Evolutionary conservation across 2,797 vertebrate species (phyloP).

Genomic region (Atherinosoma microstoma): DNA sequence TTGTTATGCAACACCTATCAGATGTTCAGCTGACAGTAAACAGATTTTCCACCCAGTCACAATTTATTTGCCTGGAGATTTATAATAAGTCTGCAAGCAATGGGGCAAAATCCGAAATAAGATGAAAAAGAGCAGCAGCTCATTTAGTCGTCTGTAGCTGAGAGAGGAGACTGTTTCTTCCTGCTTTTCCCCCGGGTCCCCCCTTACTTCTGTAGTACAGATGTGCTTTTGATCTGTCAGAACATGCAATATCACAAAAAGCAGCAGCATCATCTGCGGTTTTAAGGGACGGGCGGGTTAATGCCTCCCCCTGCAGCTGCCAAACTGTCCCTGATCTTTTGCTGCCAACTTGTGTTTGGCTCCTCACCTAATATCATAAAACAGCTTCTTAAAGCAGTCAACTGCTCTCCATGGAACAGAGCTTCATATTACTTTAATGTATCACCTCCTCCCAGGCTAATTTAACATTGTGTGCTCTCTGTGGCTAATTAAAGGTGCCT

Average conservation of each 20-base stretch:
- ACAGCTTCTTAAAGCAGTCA: slow-evolving; percentile 21
- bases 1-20: not conserved
- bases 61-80: slow-evolving; percentile 5
- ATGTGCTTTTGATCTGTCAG: slow-evolving; percentile 11
- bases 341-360: slow-evolving; percentile 34
- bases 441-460: slow-evolving; percentile 19
- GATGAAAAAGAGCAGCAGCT: slow-evolving; percentile 33
- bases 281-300: not conserved
- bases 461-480: slow-evolving; percentile 27
- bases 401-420: slow-evolving; percentile 5
- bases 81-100: slow-evolving; percentile 23
- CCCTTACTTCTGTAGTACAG: slow-evolving; percentile 1
- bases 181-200: not conserved
- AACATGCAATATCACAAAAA: not conserved
- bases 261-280: slow-evolving; percentile 1
- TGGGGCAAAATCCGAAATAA: not conserved
- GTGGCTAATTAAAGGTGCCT: slow-evolving; percentile 10
- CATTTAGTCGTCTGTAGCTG: slow-evolving; percentile 3
- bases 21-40: not conserved
- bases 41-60: slow-evolving; percentile 8
- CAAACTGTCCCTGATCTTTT: slow-evolving; percentile 11
- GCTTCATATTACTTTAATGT: slow-evolving; percentile 29
- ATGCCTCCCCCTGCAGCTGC: slow-evolving; percentile 1
- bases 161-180: not conserved
- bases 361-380: slow-evolving; percentile 36